Evolutionary conservation across 2,113 vertebrate genomes (phyloP).

Genomic region (Chaetops frenatus): DNA sequence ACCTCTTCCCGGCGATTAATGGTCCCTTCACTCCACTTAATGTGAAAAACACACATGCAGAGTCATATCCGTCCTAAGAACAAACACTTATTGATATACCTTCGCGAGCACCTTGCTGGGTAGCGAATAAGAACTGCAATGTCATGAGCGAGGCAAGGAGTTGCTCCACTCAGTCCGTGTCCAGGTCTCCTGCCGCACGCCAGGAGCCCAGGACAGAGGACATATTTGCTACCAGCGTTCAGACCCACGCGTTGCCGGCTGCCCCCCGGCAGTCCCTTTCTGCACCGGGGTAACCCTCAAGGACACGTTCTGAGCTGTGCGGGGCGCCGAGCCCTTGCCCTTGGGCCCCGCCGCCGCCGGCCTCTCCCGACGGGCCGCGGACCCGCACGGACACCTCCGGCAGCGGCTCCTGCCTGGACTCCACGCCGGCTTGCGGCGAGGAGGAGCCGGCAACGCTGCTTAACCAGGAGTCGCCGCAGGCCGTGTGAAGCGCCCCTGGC

Average conservation of each 20-base stretch:
- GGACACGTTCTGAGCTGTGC: not conserved
- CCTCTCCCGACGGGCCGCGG: not conserved
- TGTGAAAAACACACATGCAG: not conserved
- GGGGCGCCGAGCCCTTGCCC: not conserved
- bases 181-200: not conserved
- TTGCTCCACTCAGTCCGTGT: not conserved
- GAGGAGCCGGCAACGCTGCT: not conserved
- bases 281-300: not conserved
- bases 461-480: not conserved
- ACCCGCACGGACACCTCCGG: not conserved
- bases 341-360: not conserved
- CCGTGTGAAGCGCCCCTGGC: not conserved
- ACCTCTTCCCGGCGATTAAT: not conserved
- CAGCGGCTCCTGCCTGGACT: not conserved
- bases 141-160: not conserved
- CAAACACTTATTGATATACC: fast-evolving
- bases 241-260: not conserved
- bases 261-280: too few species aligned
- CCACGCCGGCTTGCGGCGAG: not conserved
- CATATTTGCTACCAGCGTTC: not conserved
- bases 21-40: not conserved
- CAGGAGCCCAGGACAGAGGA: not conserved
- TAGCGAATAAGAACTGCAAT: not conserved
- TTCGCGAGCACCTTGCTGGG: not conserved
- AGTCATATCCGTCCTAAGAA: not conserved